Evolutionary conservation across 2,113 vertebrate species (phyloP), one percentile per base, ranked within the genome.

Genomic region (Noctilio leporinus): DNA sequence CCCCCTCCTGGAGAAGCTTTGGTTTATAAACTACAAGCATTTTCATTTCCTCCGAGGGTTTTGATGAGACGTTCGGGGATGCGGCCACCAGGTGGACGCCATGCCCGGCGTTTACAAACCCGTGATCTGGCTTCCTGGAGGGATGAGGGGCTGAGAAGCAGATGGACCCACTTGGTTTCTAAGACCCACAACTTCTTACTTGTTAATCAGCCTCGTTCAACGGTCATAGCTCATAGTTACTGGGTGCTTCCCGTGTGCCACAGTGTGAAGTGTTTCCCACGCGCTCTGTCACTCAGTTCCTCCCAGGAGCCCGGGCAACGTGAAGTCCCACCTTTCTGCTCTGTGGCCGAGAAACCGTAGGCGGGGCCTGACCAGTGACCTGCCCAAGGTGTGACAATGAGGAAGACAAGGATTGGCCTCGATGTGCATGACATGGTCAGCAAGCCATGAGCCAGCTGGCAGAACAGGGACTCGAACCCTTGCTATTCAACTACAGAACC

Each of bases 31-130:
- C 93, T 92, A 97, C 82, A 96, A 92, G 89, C 73, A 91, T 96
- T 96, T 97, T 97, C 93, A 97, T 97, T 97, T 97, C 96, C 97
- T 97, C 73, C 86, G 82, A 82, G 77, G 93, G 69, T 95, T 95
- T 94, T 94, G 95, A 97, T 35, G 96, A 94, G 96, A 93, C 89
- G 81, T 69, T 5, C 90, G 95, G 95, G 96, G 96, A 94, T 91
- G 95, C 2, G 17, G 96, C 95, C 88, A 94, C 97, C 96, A 97
- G 95, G 93, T 95, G 95, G 97, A 93, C 1, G 19, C 49, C 0
- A 10, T 11, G 9, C 40, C 75, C 15, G 5, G 89, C 89, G 47
- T 96, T 96, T 97, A 96, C 0, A 7, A 96, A 94, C 94, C 22
- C 0, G 33, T 9, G 59, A 78, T 83, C 94, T 55, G 72, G 73